Base-by-base conservation (phyloP, 2,888 invertebrate species). In the Tenthredo distinguenda region DNA sequence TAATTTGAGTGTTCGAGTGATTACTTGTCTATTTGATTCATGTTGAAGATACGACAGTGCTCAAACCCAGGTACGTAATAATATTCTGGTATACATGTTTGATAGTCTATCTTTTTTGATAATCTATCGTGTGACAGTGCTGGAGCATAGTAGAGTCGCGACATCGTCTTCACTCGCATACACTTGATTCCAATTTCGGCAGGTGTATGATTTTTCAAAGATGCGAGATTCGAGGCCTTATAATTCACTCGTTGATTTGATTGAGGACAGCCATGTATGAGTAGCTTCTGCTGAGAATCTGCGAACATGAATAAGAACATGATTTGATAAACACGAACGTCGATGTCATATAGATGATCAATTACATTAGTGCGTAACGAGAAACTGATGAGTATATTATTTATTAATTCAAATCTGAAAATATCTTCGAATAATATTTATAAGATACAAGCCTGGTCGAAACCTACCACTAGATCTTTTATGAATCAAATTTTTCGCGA, bases 221-320 rank as follows among this genome's bases (percentile, higher is more conserved):
- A 2, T 62, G 62, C 62, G 12, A 62, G 26, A 26, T 12, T 26
- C 0, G 7, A 10, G 26, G 62, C 12, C 2, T 62, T 10, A 21
- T 26, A 10, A 72, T 72, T 86, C 62, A 87, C 77, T 87, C 87
- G 85, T 87, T 85, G 31, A 84, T 86, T 86, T 85, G 86, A 10
- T 88, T 86, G 40, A 88, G 71, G 7, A 88, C 81, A 58, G 87
- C 87, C 86, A 88, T 86, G 10, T 82, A 86, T 6, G 88, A 88
- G 68, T 88, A 87, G 76, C 86, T 86, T 55, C 86, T 88, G 85
- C 88, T 87, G 84, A 88, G 86, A 58, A 88, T 87, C 88, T 87
- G 84, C 4, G 43, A 85, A 71, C 40, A 79, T 47, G n/a, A 40
- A 62, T 37, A 40, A 1, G 2, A 40, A 72, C 3, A 21, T 43